A percentile compares a stretch with the other conserved stretches of the same genome.
Evolutionary conservation across 2,797 vertebrate species (phyloP).

Genomic region (Phalloptychus januarius): DNA sequence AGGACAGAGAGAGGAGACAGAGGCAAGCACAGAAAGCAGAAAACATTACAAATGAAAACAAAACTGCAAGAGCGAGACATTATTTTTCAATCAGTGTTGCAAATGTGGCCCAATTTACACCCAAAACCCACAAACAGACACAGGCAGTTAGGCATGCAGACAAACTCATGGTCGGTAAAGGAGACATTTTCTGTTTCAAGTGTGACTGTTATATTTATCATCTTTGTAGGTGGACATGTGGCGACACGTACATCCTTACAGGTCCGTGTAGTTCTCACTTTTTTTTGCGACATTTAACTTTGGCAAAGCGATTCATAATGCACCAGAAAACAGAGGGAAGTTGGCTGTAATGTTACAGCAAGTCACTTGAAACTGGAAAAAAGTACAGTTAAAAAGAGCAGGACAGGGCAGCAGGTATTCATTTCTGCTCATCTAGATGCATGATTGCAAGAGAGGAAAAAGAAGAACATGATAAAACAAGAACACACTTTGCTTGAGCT

Average conservation of each 20-base stretch:
- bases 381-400: slow-evolving; percentile 47
- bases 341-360: slow-evolving; percentile 24
- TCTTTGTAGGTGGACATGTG: slow-evolving; percentile 21
- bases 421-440: slow-evolving; percentile 38
- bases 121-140: slow-evolving; percentile 68
- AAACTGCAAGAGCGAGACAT: slow-evolving; percentile 66
- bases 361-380: slow-evolving; percentile 58
- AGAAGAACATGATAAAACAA: slow-evolving; percentile 26
- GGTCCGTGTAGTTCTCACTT: slow-evolving; percentile 11
- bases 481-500: slow-evolving; percentile 23
- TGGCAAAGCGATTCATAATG: slow-evolving; percentile 21
- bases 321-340: slow-evolving; percentile 6
- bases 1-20: slow-evolving; percentile 50
- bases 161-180: slow-evolving; percentile 65
- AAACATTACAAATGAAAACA: slow-evolving; percentile 61
- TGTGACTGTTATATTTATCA: slow-evolving; percentile 27
- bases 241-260: slow-evolving; percentile 24
- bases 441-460: slow-evolving; percentile 10
- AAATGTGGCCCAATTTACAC: slow-evolving; percentile 67
- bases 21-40: slow-evolving; percentile 66
- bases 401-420: slow-evolving; percentile 39
- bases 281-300: slow-evolving; percentile 16
- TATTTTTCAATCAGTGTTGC: slow-evolving; percentile 67
- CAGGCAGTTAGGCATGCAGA: slow-evolving; percentile 82
- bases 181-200: slow-evolving; percentile 60